Conservation (phyloP, 2,113 vertebrate genomes). For the Prochilodus magdalenae region DNA sequence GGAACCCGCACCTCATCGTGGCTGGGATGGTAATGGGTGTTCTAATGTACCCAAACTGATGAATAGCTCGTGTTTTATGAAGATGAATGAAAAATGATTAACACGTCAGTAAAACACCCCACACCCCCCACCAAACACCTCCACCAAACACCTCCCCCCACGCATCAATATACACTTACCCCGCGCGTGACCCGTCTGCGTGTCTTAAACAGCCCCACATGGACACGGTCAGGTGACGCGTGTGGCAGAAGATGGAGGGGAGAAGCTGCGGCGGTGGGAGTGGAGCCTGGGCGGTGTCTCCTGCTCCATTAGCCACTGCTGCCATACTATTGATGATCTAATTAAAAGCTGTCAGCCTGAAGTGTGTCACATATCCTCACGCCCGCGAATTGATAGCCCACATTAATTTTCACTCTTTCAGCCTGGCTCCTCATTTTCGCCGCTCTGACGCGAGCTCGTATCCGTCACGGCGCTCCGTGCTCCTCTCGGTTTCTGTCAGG, state of each 20-base stretch:
- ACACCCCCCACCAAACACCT: no score
- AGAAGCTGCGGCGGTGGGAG: not conserved
- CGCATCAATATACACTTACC: not conserved
- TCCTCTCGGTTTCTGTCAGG: conserved; percentile 52
- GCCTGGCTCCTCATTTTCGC: conserved; percentile 72
- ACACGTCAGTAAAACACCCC: no score
- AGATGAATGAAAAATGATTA: not conserved
- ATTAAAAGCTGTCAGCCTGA: conserved; percentile 77
- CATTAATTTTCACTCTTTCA: conserved; percentile 76
- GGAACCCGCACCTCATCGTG: no score
- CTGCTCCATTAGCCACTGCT: conserved; percentile 71
- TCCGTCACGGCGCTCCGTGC: conserved; percentile 54
- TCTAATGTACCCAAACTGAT: not conserved
- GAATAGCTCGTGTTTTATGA: not conserved
- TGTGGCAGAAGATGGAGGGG: not conserved
- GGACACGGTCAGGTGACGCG: not conserved
- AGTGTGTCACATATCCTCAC: conserved; percentile 71
- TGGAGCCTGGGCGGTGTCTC: conserved; percentile 59
- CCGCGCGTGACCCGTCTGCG: not conserved
- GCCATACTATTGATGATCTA: conserved; percentile 75
- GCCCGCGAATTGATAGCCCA: conserved; percentile 73
- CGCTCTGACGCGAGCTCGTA: conserved; percentile 59
- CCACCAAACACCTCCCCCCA: no score
- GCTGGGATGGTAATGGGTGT: not conserved
- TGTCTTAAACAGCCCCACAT: not conserved